Evolutionary conservation across 1,140 invertebrate genomes (phyloP).

Genomic region (Agrypnia vestita): DNA sequence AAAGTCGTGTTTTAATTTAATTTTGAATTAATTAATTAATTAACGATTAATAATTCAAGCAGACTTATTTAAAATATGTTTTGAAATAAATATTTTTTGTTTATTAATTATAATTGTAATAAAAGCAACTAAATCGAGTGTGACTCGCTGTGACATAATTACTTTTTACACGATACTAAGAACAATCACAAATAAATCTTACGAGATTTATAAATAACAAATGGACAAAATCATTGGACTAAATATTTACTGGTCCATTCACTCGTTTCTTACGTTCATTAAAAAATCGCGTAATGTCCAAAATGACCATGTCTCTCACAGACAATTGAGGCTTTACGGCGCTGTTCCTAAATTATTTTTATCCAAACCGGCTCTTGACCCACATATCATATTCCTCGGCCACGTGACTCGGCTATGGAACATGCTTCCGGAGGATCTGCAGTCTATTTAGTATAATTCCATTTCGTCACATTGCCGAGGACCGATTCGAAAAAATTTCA

Average conservation of each 20-base stretch:
- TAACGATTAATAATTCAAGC: no score
- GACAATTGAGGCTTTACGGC: not conserved
- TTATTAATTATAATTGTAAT: no score
- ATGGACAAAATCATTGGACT: conserved; percentile 16
- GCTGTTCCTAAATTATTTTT: conserved; percentile 13
- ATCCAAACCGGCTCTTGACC: not conserved
- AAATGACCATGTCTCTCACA: conserved; percentile 17
- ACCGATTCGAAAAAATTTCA: no score
- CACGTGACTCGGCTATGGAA: not conserved
- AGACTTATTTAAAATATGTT: no score
- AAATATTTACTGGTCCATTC: conserved; percentile 28
- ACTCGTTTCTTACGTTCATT: not conserved
- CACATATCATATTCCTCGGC: not conserved
- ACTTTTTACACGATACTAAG: no score
- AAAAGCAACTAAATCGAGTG: no score
- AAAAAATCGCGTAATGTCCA: not conserved
- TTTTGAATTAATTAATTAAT: no score
- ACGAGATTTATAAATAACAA: not conserved
- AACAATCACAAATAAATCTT: no score
- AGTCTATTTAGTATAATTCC: not conserved
- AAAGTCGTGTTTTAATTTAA: no score
- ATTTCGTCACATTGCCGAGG: not conserved
- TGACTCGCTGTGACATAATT: no score
- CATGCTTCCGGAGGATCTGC: conserved; percentile 1
- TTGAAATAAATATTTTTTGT: no score